Evolutionary conservation across 2,113 vertebrate species (phyloP), one percentile per base, ranked within the genome.

Genomic region (Ictidomys tridecemlineatus): DNA sequence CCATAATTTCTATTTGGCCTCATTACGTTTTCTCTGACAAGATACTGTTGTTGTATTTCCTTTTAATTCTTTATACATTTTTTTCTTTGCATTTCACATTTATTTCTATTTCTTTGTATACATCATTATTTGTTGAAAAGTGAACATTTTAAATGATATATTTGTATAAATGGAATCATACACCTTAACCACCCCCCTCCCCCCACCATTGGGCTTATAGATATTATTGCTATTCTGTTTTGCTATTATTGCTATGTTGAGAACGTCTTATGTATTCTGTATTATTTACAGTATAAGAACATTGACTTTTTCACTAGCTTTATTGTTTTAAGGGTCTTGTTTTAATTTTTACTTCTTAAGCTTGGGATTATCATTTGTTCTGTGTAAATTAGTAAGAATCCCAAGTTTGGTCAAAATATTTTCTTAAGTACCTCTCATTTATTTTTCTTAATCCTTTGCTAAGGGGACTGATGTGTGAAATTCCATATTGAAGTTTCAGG

Each of bases 401-500:
- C 20, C 69, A 34, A 76, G 5, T 89, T 80, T 74, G 17, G 39
- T 78, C 65, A 92, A 78, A 94, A n/a, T 37, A 74, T 34, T 83
- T 89, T n/a, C 74, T 74, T 82, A 94, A 94, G 34, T 82, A 61
- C 1, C 18, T 42, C 70, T 37, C 20, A 16, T 89, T 94, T 92
- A 22, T 93, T 82, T 63, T 82, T 86, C 8, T 56, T 18, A n/a
- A 53, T 4, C 4, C 28, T 79, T 80, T 93, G 32, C 85, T 14
- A 94, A 58, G 69, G 26, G 22, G 20, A 89, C 77, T 12, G 89
- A 17, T 28, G 26, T 56, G 9, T 73, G 45, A 85, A 91, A 94
- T 45, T 4, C 5, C 22, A 83, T 32, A 45, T 74, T 95, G 65
- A 88, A 18, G 67, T 88, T 89, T 91, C 70, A 73, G 84, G 45